Percentiles rank a stretch among this genome's conserved stretches.
Evolutionary conservation across 2,113 vertebrate genomes (phyloP).

Genomic region (Pseudopodoces humilis): DNA sequence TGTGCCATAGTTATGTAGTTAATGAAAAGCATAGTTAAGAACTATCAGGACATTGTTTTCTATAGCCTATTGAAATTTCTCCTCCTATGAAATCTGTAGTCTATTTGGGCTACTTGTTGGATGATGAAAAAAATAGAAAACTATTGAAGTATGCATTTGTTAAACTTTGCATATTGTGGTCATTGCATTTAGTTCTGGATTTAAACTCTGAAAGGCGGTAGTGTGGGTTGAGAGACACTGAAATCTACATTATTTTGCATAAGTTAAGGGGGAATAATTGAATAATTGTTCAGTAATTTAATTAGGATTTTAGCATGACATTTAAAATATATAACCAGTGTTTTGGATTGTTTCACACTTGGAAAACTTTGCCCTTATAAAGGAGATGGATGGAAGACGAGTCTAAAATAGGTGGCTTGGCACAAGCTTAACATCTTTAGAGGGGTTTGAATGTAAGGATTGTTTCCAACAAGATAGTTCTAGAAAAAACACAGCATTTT

Average conservation of each 20-base stretch:
- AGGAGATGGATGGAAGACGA: background rate
- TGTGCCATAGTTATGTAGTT: background rate
- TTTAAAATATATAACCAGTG: background rate
- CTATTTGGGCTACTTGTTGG: background rate
- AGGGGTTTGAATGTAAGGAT: background rate
- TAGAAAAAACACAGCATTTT: background rate
- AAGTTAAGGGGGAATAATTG: background rate
- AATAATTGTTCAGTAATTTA: background rate
- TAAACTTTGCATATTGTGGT: background rate
- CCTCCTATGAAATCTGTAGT: background rate
- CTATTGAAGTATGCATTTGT: background rate
- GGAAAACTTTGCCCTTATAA: constrained; percentile 22
- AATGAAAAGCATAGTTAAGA: background rate
- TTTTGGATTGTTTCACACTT: background rate
- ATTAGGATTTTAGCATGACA: background rate
- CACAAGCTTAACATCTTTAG: background rate
- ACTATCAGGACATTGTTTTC: background rate
- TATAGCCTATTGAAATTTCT: background rate
- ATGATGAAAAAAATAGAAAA: background rate
- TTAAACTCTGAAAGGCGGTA: background rate
- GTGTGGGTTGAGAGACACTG: background rate
- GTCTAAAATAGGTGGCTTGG: constrained; percentile 19
- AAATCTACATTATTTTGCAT: background rate
- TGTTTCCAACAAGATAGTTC: constrained; percentile 1
- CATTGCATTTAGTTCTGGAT: background rate